phyloP scores from a whole-genome alignment of 2,797 vertebrate genomes.

The Hoplostethus mediterraneus region DNA sequence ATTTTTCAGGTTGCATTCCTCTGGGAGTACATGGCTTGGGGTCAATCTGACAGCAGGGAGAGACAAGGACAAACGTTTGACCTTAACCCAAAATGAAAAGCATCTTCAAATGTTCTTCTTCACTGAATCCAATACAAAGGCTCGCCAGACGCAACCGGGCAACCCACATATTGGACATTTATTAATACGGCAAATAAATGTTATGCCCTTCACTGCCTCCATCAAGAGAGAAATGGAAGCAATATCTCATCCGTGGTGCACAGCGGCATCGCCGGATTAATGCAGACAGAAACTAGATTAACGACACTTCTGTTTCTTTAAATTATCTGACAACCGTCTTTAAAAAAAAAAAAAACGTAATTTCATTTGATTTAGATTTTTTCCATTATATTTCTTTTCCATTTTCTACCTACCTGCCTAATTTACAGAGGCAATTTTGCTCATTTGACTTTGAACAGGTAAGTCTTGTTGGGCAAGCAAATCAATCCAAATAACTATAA shows the following conservation, averaged over 20 bases:
- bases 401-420: too few relatives aligned
- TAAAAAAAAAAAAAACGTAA: slow-evolving; percentile 10
- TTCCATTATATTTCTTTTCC: too few relatives aligned
- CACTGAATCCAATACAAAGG: slow-evolving; percentile 30
- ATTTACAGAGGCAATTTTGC: slow-evolving; percentile 8
- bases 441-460: slow-evolving; percentile 56
- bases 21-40: slow-evolving; percentile 99
- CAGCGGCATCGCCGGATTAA: neutral
- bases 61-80: slow-evolving; percentile 53
- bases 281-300: slow-evolving; percentile 5
- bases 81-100: slow-evolving; percentile 63
- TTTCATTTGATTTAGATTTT: too few relatives aligned
- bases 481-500: slow-evolving; percentile 14
- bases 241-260: slow-evolving; percentile 10
- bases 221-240: slow-evolving; percentile 12
- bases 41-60: slow-evolving; percentile 90
- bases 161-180: slow-evolving; percentile 18
- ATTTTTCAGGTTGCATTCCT: slow-evolving; percentile 98
- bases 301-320: neutral
- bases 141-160: neutral
- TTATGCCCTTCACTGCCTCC: slow-evolving; percentile 3
- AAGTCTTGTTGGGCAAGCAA: slow-evolving; percentile 48
- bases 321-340: neutral
- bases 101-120: slow-evolving; percentile 65
- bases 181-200: slow-evolving; percentile 23